Evolutionary conservation across 2,113 vertebrate genomes (phyloP), one percentile per base, ranked within the genome.

Genomic region (Tapirus terrestris): DNA sequence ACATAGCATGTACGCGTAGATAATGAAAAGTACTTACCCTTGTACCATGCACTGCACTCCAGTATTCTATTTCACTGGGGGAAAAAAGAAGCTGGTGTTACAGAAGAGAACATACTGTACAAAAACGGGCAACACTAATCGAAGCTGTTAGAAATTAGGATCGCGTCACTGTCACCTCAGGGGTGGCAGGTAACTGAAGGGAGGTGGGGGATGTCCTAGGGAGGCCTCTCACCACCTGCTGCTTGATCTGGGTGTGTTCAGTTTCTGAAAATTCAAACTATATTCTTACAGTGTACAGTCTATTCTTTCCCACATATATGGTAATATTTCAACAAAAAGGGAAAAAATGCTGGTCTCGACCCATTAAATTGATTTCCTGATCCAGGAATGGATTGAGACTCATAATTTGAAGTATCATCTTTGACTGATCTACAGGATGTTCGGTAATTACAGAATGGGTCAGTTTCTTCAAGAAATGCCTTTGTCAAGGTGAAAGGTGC

Each of bases 341-440:
- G 13, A 21, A 17, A 6, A 18, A 48, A 8, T 68, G 61, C 29
- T 17, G 3, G 16, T 60, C 70, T 58, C 0, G 0, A n/a, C 61
- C 33, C 43, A 39, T 23, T 9, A 31, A 31, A 1, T 58, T 31
- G 33, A 76, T 68, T 77, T 89, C 83, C 51, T 36, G 25, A 61
- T 48, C 48, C 63, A 43, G 84, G 36, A 56, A 51, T 5, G 36
- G 68, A 27, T 25, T 27, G 60, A 68, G 33, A 67, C 58, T 77
- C 45, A 8, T 20, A 51, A 13, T 82, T 77, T 31, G 29, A 75
- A 75, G 21, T 36, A 12, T 8, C 14, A 9, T 68, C 61, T 94
- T 65, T 86, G 48, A 51, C 25, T 91, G 56, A 51, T 21, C 36
- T 0, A 3, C 11, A n/a, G 23, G 33, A 23, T 77, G 13, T 86